Conservation (phyloP, 2,797 vertebrate species). For the Myotis myotis region DNA sequence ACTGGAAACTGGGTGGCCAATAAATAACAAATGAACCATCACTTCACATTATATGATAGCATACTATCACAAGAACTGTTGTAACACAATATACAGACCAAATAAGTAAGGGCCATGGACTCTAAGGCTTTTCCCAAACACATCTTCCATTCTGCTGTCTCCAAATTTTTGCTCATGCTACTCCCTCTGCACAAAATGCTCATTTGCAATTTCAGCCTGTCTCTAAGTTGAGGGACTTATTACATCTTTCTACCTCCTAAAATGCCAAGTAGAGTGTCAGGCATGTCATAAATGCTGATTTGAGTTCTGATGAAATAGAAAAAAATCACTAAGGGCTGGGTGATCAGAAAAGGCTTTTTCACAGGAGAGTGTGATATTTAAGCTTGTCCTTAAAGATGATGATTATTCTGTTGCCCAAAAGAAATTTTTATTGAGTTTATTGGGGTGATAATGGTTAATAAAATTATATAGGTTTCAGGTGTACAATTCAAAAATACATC, state of each 20-base stretch:
- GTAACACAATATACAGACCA: conserved; percentile 1
- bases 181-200: not conserved
- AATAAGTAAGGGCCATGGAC: conserved; percentile 12
- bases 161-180: conserved; percentile 19
- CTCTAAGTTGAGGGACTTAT: conserved; percentile 32
- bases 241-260: conserved; percentile 1
- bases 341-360: conserved; percentile 30
- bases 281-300: conserved; percentile 47
- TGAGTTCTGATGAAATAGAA: conserved; percentile 27
- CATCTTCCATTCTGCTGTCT: not conserved
- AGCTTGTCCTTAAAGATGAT: conserved; percentile 49
- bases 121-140: conserved; percentile 1
- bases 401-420: not conserved
- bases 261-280: not conserved
- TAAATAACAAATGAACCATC: conserved; percentile 10
- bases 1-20: not conserved
- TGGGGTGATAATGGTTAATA: no score
- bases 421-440: not conserved
- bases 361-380: conserved; percentile 20
- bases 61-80: conserved; percentile 35
- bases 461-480: no score
- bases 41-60: conserved; percentile 11
- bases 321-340: conserved; percentile 15
- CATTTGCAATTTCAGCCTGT: conserved; percentile 10
- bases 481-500: no score